A percentile compares a stretch with the other conserved stretches of the same genome.
These are phyloP conservation scores for Siphamia tubifer DNA, from an alignment of 2,113 vertebrate genomes.

Conservation along the genomic window DNA sequence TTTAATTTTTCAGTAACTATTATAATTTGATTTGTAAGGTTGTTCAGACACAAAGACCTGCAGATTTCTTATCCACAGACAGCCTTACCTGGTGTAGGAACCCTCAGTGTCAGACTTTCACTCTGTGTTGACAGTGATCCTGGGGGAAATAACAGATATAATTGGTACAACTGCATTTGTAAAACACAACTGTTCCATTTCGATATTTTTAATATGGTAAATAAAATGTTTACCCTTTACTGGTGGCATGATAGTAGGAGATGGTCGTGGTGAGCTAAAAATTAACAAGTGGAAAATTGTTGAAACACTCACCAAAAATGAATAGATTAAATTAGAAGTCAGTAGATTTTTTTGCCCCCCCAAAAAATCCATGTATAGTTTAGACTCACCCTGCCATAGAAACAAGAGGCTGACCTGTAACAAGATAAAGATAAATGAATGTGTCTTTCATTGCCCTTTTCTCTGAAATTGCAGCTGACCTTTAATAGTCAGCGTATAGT, in stretches of 20 bases:
- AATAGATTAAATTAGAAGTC: too few species aligned
- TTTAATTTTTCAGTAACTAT: neutral
- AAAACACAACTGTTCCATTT: neutral
- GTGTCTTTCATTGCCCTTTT: neutral
- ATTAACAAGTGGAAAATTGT: neutral
- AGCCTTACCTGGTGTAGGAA: slow-evolving; percentile 58
- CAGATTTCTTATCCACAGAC: neutral
- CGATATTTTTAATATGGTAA: neutral
- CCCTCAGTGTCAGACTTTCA: slow-evolving; percentile 62
- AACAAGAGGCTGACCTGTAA: slow-evolving; percentile 23
- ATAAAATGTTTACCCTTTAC: slow-evolving; percentile 42
- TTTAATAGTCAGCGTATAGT: neutral
- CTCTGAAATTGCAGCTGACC: neutral
- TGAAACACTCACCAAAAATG: too few species aligned
- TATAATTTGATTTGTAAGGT: neutral
- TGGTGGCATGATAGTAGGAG: neutral
- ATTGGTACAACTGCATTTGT: neutral
- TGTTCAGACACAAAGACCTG: too few species aligned
- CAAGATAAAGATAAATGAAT: neutral
- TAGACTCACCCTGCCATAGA: slow-evolving; percentile 46
- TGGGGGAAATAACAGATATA: neutral
- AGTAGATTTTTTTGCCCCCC: too few species aligned
- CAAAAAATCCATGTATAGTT: neutral
- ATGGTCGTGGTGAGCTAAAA: slow-evolving; percentile 39
- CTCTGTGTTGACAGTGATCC: slow-evolving; percentile 34